These are phyloP conservation scores for Scomber japonicus DNA, from an alignment of 2,113 vertebrate species.

Conservation along the genomic window DNA sequence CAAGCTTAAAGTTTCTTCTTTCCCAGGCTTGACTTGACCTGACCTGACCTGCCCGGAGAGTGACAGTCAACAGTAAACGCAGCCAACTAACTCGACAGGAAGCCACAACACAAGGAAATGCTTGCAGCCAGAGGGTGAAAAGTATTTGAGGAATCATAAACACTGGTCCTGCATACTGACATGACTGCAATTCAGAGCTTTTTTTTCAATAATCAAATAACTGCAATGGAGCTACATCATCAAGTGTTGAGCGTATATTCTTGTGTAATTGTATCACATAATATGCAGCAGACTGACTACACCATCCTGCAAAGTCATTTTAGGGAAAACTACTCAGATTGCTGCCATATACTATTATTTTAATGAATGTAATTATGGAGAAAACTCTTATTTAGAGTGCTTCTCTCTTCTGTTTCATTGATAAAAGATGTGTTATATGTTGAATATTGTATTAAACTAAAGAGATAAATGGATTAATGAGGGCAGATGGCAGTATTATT, in stretches of 20 bases:
- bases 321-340: background rate
- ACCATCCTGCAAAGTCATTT: background rate
- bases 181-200: background rate
- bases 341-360: background rate
- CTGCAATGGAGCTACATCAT: too few relatives aligned
- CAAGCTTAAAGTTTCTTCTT: background rate
- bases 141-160: background rate
- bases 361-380: background rate
- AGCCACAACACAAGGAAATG: slow-evolving; percentile 31
- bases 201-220: background rate
- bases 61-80: slow-evolving; percentile 8
- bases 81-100: slow-evolving; percentile 55
- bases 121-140: slow-evolving; percentile 11
- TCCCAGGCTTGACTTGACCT: slow-evolving; percentile 1
- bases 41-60: background rate
- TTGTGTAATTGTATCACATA: too few relatives aligned
- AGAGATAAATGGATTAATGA: background rate
- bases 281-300: too few relatives aligned
- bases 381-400: background rate
- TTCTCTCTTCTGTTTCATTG: background rate
- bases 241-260: too few relatives aligned
- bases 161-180: background rate
- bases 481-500: background rate
- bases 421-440: background rate
- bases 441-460: background rate